Evolutionary conservation across 2,113 vertebrate genomes (phyloP).

Genomic region (Indri indri): DNA sequence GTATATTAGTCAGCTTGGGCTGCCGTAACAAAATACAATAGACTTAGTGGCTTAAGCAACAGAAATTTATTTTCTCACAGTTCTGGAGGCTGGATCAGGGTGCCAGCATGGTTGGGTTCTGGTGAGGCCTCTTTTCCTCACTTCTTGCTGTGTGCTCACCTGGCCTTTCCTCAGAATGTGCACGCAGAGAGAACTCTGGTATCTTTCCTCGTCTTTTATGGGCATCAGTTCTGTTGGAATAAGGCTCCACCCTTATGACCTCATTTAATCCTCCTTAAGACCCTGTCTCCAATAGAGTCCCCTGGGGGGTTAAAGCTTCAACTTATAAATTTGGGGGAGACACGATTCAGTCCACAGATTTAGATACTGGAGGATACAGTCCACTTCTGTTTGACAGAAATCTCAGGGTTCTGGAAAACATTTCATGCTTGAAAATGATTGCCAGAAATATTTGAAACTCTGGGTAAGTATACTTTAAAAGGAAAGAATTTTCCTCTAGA

Average conservation of each 20-base stretch:
- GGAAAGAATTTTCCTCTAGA: not conserved
- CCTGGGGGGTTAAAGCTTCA: not conserved
- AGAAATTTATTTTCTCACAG: not conserved
- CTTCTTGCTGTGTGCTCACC: not conserved
- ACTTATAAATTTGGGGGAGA: not conserved
- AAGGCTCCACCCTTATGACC: not conserved
- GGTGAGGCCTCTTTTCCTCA: not conserved
- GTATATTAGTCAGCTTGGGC: not conserved
- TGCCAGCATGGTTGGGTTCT: not conserved
- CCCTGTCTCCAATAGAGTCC: too few species aligned
- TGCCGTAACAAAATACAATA: not conserved
- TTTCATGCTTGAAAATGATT: not conserved
- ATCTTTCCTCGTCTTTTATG: not conserved
- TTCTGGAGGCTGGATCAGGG: not conserved
- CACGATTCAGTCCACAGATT: not conserved
- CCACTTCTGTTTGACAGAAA: not conserved
- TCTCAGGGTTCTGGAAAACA: not conserved
- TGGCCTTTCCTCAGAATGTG: fast-evolving
- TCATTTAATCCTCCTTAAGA: not conserved
- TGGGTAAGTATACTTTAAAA: not conserved
- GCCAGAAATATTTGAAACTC: not conserved
- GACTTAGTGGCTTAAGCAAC: not conserved
- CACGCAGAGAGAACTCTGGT: not conserved
- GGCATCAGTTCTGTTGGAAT: not conserved
- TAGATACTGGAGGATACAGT: not conserved